Percentiles rank a stretch among this genome's conserved stretches.
phyloP scores from a whole-genome alignment of 2,888 invertebrate genomes.

The Scelioninae gen. 1 region DNA sequence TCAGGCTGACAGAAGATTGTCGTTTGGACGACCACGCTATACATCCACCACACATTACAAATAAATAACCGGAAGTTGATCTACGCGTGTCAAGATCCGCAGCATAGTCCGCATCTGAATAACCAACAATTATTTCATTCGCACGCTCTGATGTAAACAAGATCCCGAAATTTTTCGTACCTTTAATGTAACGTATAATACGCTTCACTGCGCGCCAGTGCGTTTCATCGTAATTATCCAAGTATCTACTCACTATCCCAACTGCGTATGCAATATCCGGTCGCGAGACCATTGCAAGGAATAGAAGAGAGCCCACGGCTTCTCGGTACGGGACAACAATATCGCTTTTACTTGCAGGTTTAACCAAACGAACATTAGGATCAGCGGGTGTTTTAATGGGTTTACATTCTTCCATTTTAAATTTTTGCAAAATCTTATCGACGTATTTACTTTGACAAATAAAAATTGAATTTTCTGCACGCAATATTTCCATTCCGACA shows the following conservation, averaged over 20 bases:
- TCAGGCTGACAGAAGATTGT: constrained; percentile 28
- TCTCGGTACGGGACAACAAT: constrained; percentile 35
- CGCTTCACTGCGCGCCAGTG: constrained; percentile 48
- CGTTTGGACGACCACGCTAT: constrained; percentile 41
- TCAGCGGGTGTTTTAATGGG: constrained; percentile 43
- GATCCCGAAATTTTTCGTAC: constrained; percentile 48
- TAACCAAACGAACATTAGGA: constrained; percentile 18
- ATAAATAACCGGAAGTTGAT: constrained; percentile 72
- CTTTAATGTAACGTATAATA: constrained; percentile 54
- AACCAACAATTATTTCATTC: not conserved
- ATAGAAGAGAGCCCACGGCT: constrained; percentile 36
- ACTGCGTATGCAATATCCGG: constrained; percentile 52
- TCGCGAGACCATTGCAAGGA: constrained; percentile 30
- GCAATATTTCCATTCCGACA: constrained; percentile 45
- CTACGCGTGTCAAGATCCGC: constrained; percentile 61
- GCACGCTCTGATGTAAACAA: constrained; percentile 32
- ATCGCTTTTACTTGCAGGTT: constrained; percentile 1
- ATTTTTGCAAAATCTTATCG: constrained; percentile 55
- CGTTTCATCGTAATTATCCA: constrained; percentile 43
- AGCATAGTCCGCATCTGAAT: constrained; percentile 70
- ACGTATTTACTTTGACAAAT: constrained; percentile 48
- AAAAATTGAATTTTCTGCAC: constrained; percentile 8
- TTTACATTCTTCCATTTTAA: constrained; percentile 58
- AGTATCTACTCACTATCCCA: constrained; percentile 42
- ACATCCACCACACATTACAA: constrained; percentile 32